A percentile compares a stretch with the other conserved stretches of the same genome.
Evolutionary conservation across 2,797 vertebrate genomes (phyloP).

Genomic region (Sparus aurata): DNA sequence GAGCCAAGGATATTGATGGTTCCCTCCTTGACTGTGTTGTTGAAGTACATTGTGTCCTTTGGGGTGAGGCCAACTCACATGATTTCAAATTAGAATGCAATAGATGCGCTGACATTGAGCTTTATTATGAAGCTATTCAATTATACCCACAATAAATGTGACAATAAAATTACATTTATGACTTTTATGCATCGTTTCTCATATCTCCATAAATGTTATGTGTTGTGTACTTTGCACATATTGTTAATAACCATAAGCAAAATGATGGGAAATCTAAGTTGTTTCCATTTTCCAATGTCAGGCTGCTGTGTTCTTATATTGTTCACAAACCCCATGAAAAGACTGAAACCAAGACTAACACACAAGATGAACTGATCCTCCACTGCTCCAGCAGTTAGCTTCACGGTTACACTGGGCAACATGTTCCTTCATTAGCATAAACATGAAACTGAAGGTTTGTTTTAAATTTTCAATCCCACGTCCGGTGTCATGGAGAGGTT

Average conservation of each 20-base stretch:
- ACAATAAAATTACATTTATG: conserved; percentile 30
- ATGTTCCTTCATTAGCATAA: neutral
- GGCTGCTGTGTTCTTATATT: conserved; percentile 10
- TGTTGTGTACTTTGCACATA: neutral
- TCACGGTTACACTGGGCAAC: neutral
- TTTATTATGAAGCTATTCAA: conserved; percentile 66
- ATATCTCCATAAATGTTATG: conserved; percentile 28
- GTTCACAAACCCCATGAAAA: neutral
- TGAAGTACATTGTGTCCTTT: conserved; percentile 59
- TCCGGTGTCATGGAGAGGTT: neutral
- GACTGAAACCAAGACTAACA: neutral
- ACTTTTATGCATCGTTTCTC: conserved; percentile 49
- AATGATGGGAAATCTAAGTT: neutral
- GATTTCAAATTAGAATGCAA: conserved; percentile 71
- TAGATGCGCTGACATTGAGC: conserved; percentile 57
- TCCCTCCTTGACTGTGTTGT: conserved; percentile 53
- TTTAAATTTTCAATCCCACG: neutral
- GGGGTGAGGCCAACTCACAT: conserved; percentile 34
- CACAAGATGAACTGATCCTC: neutral
- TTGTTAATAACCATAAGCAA: neutral
- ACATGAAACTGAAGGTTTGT: neutral
- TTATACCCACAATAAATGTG: conserved; percentile 64
- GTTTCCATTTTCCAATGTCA: neutral
- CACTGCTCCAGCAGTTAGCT: neutral
- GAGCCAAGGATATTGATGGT: conserved; percentile 64